These are phyloP conservation scores for Leptobrachium leishanense DNA, from an alignment of 2,113 vertebrate species.

Conservation along the genomic window DNA sequence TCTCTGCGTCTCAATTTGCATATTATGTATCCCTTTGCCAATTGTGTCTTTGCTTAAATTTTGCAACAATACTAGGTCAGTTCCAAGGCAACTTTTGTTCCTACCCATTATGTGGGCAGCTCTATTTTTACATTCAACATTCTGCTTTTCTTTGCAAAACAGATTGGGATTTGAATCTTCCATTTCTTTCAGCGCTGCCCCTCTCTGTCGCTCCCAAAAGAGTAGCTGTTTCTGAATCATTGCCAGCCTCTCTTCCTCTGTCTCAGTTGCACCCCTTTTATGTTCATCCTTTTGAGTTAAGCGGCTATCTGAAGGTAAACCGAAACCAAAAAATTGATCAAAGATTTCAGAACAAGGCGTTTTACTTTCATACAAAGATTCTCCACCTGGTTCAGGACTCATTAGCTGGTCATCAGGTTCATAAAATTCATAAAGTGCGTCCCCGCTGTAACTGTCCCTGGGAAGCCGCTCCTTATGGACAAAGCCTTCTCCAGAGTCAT, in stretches of 20 bases:
- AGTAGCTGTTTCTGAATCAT: slow-evolving; percentile 79
- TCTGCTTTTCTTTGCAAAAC: slow-evolving; percentile 58
- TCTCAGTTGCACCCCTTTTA: slow-evolving; percentile 75
- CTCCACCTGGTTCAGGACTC: slow-evolving; percentile 75
- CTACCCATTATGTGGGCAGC: slow-evolving; percentile 35
- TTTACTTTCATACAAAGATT: slow-evolving; percentile 72
- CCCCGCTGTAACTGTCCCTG: slow-evolving; percentile 93
- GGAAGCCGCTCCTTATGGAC: slow-evolving; percentile 78
- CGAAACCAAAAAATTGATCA: slow-evolving; percentile 71
- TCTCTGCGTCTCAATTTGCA: slow-evolving; percentile 57
- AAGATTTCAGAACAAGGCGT: slow-evolving; percentile 63
- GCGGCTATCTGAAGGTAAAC: slow-evolving; percentile 59
- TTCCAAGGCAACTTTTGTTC: slow-evolving; percentile 54
- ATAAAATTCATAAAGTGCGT: slow-evolving; percentile 94
- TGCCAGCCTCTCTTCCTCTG: slow-evolving; percentile 74
- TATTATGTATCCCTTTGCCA: slow-evolving; percentile 48
- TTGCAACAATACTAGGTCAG: slow-evolving; percentile 49
- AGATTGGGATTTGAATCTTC: slow-evolving; percentile 52
- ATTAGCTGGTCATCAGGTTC: slow-evolving; percentile 83
- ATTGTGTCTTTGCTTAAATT: slow-evolving; percentile 48
- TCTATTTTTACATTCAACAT: slow-evolving; percentile 62
- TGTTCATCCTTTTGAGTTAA: slow-evolving; percentile 62
- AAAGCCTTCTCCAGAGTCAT: slow-evolving; percentile 77
- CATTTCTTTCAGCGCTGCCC: slow-evolving; percentile 59
- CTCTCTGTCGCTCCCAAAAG: slow-evolving; percentile 73